Base-by-base conservation (phyloP, 2,113 vertebrate genomes). In the Corythornis madagascariensis region DNA sequence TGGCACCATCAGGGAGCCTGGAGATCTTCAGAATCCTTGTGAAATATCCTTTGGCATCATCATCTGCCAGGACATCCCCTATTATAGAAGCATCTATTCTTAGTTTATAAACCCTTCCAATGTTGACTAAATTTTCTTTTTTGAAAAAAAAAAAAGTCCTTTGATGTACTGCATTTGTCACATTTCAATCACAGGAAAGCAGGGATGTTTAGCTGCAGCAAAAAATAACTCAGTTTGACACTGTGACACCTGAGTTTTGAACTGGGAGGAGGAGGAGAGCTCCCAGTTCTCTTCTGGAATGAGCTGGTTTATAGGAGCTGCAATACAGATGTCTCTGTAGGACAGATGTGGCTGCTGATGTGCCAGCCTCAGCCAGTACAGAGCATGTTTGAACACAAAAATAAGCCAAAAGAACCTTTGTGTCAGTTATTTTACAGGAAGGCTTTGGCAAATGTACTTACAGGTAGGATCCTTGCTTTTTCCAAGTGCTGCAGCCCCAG, bases 251-350 rank as follows among this genome's bases (percentile, higher is more conserved):
- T 90, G 83, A 78, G 56, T 72, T 72, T 87, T 52, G 63, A 81
- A 72, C 80, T 83, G 38, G 10, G 38, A 38, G 90, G 88, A 83
- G 53, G 18, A 88, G 55, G 18, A 88, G 55, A 83, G 60, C 65
- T 29, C 16, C 17, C 8, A 25, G 33, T 96, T 90, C 8, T 70
- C 97, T 10, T 93, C 60, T 76, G 83, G 90, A 75, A 98, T 89
- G 48, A 98, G 97, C 92, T 98, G 97, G n/a, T 98, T 90, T 45
- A 38, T 83, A 25, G 79, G 59, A 73, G 20, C 94, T 96, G 48
- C 6, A 50, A 63, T 45, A 59, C 29, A 86, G 74, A 90, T 79
- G 57, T 64, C 35, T 72, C 82, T 65, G 29, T 42, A n/a, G 31
- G 69, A 45, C 26, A 15, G 31, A 59, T 42, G n/a, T 70, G 13